Conservation (phyloP, 2,888 invertebrate genomes). For the Arctia plantaginis region DNA sequence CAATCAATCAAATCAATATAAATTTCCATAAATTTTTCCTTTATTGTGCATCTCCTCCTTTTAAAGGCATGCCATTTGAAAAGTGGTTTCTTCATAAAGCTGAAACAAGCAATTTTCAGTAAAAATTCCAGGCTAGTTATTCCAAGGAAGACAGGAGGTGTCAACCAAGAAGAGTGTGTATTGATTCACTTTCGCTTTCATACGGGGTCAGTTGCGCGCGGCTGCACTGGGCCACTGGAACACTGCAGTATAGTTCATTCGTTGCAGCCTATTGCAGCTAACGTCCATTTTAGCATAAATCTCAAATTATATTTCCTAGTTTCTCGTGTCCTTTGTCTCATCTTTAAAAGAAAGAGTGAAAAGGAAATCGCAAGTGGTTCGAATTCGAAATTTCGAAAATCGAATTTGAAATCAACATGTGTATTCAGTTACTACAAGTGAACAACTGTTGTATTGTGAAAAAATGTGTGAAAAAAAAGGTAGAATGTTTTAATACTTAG, state of each 20-base stretch:
- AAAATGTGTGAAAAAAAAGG: background rate
- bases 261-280: constrained; percentile 71
- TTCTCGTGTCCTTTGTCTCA: background rate
- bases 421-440: background rate
- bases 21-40: background rate
- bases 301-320: background rate
- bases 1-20: no score
- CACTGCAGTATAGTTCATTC: constrained; percentile 76
- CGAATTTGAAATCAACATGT: constrained; percentile 3
- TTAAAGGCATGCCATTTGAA: no score
- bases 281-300: constrained; percentile 53
- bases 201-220: constrained; percentile 84
- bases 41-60: background rate
- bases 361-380: background rate
- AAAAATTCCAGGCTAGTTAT: constrained; percentile 38
- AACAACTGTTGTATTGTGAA: background rate
- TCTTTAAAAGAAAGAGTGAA: background rate
- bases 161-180: constrained; percentile 73
- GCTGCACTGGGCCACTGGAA: constrained; percentile 82
- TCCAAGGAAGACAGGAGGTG: constrained; percentile 60
- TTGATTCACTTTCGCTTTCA: constrained; percentile 84
- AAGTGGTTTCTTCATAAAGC: background rate
- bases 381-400: background rate
- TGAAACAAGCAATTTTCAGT: background rate
- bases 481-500: background rate